Conservation (phyloP, 2,888 invertebrate species). For the Hydroisotoma schaefferi region DNA sequence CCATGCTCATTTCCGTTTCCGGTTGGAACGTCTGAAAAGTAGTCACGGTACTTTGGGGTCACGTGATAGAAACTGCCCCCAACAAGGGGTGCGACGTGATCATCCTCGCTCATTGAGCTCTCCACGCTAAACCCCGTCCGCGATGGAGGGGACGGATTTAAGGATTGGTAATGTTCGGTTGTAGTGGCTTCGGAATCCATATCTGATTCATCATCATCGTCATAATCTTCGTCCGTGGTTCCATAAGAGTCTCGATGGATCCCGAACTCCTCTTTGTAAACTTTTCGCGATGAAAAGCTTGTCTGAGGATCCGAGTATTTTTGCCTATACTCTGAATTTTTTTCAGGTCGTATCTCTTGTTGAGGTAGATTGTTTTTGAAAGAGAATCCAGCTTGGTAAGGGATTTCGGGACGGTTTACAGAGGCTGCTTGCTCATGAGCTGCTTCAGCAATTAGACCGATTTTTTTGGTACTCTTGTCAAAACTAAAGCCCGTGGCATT, state of each 20-base stretch:
- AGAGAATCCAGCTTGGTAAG: too few species aligned
- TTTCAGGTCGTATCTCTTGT: constrained; percentile 16
- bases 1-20: constrained; percentile 12
- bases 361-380: too few species aligned
- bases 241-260: constrained; percentile 25
- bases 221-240: constrained; percentile 12
- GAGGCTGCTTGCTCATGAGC: not conserved
- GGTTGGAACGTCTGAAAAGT: constrained; percentile 22
- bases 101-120: constrained; percentile 17
- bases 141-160: constrained; percentile 17
- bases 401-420: too few species aligned
- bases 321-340: constrained; percentile 14
- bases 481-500: not conserved
- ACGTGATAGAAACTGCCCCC: not conserved
- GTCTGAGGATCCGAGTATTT: constrained; percentile 20
- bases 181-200: constrained; percentile 23
- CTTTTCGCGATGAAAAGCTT: constrained; percentile 27
- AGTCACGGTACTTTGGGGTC: constrained; percentile 28
- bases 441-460: not conserved
- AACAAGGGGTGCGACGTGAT: not conserved
- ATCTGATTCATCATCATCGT: constrained; percentile 9
- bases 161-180: constrained; percentile 22
- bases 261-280: constrained; percentile 36
- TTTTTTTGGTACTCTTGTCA: not conserved
- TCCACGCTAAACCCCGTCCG: constrained; percentile 9